Evolutionary conservation across 2,113 vertebrate genomes (phyloP), one percentile per base, ranked within the genome.

Genomic region (Epinephelus lanceolatus): DNA sequence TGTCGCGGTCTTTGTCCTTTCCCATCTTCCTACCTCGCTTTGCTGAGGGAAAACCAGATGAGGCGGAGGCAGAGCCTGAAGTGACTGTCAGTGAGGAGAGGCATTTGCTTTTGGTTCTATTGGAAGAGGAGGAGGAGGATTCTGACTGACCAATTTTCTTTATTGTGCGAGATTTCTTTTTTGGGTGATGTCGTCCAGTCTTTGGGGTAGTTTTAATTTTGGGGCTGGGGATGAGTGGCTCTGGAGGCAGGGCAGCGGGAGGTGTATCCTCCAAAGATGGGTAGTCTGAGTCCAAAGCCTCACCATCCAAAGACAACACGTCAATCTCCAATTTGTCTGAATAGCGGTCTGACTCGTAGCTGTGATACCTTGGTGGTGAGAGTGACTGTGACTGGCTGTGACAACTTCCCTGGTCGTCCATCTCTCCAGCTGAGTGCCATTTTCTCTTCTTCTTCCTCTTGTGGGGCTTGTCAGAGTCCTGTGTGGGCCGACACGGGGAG

Each of bases 271-370:
- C 96, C 11, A 96, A 77, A n/a, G 94, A 96, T 0, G 94, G 96
- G 79, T 96, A 96, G 88, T 96, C 96, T 0, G 96, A 96, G 85
- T 96, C 96, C 66, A 96, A 80, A 47, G 96, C 96, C 87, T 96
- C 96, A 0, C 96, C 96, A 12, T 96, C 96, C 67, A 96, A 88
- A 61, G 96, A 96, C 52, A 94, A 85, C 75, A 95, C 85, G 5
- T 96, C 95, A 2, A 92, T 89, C 61, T 94, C 95, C 27, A 94
- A 68, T 68, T 92, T 95, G 62, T 96, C 94, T 0, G 94, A 95
- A 30, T 93, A 94, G 70, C 66, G 93, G 45, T 96, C 95, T 0
- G 95, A 95, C 52, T 95, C 94, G 1, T 95, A 96, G 75, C 86
- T 84, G 45, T 89, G 94, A 67, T 94, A 96, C 47, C 83, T 83